Conservation (phyloP, 2,113 vertebrate species). For the Eleginops maclovinus region DNA sequence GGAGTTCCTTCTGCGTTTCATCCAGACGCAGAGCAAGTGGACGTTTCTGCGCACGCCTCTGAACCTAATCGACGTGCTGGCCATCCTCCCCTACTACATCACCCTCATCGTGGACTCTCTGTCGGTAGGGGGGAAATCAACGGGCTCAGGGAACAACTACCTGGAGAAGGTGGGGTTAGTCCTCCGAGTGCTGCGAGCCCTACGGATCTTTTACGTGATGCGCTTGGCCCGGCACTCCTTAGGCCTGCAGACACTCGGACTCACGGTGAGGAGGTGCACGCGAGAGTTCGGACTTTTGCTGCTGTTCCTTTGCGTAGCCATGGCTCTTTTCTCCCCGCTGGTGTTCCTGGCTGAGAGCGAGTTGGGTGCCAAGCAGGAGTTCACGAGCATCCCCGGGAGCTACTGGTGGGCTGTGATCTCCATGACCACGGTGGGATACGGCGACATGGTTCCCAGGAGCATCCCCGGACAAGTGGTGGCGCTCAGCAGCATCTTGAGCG, state of each 20-base stretch:
- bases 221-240: conserved; percentile 93
- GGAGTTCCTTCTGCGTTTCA: conserved; percentile 94
- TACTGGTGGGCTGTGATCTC: conserved; percentile 99
- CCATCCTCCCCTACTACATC: conserved; percentile 95
- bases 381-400: conserved; percentile 94
- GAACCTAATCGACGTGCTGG: conserved; percentile 94
- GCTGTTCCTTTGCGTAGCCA: conserved; percentile 95
- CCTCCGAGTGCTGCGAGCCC: conserved; percentile 91
- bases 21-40: conserved; percentile 94
- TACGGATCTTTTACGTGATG: conserved; percentile 97
- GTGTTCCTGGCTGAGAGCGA: conserved; percentile 96
- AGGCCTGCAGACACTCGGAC: conserved; percentile 93
- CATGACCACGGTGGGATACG: conserved; percentile 98
- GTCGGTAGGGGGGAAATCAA: conserved; percentile 81
- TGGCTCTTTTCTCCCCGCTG: conserved; percentile 94
- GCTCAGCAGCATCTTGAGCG: conserved; percentile 96
- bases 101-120: conserved; percentile 90
- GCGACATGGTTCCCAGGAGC: conserved; percentile 97
- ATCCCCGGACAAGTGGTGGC: conserved; percentile 97
- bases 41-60: conserved; percentile 93
- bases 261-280: conserved; percentile 93
- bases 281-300: conserved; percentile 93
- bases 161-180: conserved; percentile 93
- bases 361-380: conserved; percentile 94
- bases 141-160: conserved; percentile 90